These are phyloP conservation scores for Epirrhoe alternata DNA, from an alignment of 2,888 invertebrate genomes.

Conservation along the genomic window DNA sequence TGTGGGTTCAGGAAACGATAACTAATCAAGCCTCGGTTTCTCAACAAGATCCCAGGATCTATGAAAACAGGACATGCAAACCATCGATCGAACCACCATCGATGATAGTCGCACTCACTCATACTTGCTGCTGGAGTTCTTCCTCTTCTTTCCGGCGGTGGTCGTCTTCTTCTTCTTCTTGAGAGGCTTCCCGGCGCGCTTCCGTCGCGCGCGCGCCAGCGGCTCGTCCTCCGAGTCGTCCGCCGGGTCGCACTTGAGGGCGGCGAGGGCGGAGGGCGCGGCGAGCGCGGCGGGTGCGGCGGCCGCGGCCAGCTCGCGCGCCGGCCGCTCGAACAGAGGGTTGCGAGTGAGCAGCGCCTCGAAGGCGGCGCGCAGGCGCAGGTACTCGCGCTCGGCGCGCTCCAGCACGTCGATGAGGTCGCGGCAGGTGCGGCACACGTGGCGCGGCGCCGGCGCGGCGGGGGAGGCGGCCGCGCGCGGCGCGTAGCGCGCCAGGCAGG, in stretches of 20 bases:
- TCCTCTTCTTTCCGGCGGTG: slow-evolving; percentile 52
- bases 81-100: background rate
- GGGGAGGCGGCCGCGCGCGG: slow-evolving; percentile 64
- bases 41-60: background rate
- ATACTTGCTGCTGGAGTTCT: slow-evolving; percentile 23
- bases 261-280: background rate
- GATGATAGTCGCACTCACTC: slow-evolving; percentile 15
- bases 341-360: slow-evolving; percentile 72
- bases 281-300: background rate
- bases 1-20: background rate
- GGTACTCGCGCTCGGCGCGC: slow-evolving; percentile 71
- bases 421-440: slow-evolving; percentile 68
- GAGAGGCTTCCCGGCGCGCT: slow-evolving; percentile 58
- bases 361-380: slow-evolving; percentile 69
- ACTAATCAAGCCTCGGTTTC: background rate
- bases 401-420: slow-evolving; percentile 73
- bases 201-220: slow-evolving; percentile 67
- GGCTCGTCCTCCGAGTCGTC: slow-evolving; percentile 74
- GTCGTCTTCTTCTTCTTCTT: slow-evolving; percentile 67
- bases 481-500: slow-evolving; percentile 62
- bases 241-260: slow-evolving; percentile 55
- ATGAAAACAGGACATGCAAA: background rate
- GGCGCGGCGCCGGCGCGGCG: slow-evolving; percentile 52
- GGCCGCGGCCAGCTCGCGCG: background rate
- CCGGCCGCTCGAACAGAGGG: slow-evolving; percentile 51